Evolutionary conservation across 1,140 invertebrate genomes (phyloP).

Genomic region (Drosophila willistoni): DNA sequence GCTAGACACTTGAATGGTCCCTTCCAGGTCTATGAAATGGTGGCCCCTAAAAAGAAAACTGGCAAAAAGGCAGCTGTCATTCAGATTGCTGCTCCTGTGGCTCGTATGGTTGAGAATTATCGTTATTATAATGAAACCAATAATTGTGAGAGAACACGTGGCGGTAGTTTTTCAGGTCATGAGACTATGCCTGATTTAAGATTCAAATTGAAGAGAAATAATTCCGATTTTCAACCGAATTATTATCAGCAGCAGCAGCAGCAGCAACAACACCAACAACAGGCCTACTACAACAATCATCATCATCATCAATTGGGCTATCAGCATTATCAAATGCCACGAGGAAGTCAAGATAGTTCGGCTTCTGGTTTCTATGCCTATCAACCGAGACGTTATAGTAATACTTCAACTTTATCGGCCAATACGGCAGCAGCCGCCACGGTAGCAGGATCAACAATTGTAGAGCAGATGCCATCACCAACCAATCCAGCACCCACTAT

Average conservation of each 20-base stretch:
- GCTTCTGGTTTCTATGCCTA: conserved; percentile 66
- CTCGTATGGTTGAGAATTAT: conserved; percentile 82
- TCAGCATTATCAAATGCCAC: conserved; percentile 59
- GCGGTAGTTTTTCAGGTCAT: conserved; percentile 77
- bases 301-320: conserved; percentile 45
- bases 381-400: conserved; percentile 75
- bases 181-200: conserved; percentile 68
- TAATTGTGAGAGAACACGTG: conserved; percentile 72
- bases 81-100: conserved; percentile 70
- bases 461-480: conserved; percentile 43
- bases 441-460: conserved; percentile 21
- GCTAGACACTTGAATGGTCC: conserved; percentile 87
- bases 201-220: conserved; percentile 77
- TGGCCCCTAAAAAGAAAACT: conserved; percentile 82
- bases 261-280: background rate
- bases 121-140: conserved; percentile 74
- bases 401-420: conserved; percentile 75
- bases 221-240: conserved; percentile 75
- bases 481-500: conserved; percentile 40
- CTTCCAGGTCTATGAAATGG: conserved; percentile 81
- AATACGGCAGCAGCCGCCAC: conserved; percentile 48
- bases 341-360: conserved; percentile 11
- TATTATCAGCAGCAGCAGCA: conserved; percentile 50
- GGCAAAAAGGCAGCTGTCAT: conserved; percentile 81
- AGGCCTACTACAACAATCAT: conserved; percentile 29